phyloP scores from a whole-genome alignment of 2,888 invertebrate species.

The Drosophila anomelani region DNA sequence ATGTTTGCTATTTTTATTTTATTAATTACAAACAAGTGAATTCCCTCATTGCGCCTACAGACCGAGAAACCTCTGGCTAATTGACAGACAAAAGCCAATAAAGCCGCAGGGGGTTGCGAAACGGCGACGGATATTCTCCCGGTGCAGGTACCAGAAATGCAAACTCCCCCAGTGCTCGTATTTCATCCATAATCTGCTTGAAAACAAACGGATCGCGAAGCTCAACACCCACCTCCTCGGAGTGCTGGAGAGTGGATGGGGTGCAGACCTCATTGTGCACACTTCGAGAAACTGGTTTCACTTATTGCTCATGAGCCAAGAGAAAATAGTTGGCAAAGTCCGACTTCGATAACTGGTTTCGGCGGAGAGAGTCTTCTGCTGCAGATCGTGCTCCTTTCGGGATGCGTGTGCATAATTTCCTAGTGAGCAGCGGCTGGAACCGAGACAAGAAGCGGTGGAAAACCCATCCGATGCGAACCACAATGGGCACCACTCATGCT shows the following conservation, averaged over 20 bases:
- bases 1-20: constrained; percentile 38
- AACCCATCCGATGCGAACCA: constrained; percentile 18
- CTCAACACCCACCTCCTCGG: constrained; percentile 10
- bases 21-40: constrained; percentile 49
- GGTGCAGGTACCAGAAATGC: constrained; percentile 29
- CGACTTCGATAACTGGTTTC: constrained; percentile 48
- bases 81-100: constrained; percentile 26
- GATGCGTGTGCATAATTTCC: constrained; percentile 72
- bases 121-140: constrained; percentile 14
- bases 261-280: constrained; percentile 26
- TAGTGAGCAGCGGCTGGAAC: constrained; percentile 56
- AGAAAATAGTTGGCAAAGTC: constrained; percentile 62
- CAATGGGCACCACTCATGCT: constrained; percentile 35
- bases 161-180: constrained; percentile 15
- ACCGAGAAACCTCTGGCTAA: constrained; percentile 22
- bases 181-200: constrained; percentile 10
- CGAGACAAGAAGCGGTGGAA: constrained; percentile 26
- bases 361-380: constrained; percentile 24
- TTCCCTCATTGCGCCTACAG: constrained; percentile 33
- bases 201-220: constrained; percentile 8
- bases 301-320: constrained; percentile 44
- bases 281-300: constrained; percentile 65
- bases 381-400: constrained; percentile 35
- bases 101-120: constrained; percentile 9
- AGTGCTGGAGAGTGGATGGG: not conserved